Conservation (phyloP, 2,113 vertebrate species). For the Ancistrus triradiatus region DNA sequence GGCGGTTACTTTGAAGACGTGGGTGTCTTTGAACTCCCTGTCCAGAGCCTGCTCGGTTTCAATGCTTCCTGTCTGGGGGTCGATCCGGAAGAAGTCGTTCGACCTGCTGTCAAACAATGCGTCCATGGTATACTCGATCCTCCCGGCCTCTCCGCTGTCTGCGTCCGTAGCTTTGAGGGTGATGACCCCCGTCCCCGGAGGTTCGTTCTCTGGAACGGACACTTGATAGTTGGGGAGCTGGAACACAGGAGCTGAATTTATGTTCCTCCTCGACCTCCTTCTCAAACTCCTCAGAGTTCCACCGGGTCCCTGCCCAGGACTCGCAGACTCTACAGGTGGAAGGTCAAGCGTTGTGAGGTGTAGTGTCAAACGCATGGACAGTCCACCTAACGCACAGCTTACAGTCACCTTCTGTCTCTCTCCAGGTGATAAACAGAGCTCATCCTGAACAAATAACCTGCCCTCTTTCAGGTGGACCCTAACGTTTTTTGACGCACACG, state of each 20-base stretch:
- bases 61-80: slow-evolving; percentile 77
- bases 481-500: slow-evolving; percentile 50
- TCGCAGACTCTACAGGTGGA: not conserved
- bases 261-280: slow-evolving; percentile 67
- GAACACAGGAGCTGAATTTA: slow-evolving; percentile 79
- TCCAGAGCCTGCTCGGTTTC: slow-evolving; percentile 80
- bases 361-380: slow-evolving; percentile 55
- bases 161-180: slow-evolving; percentile 82
- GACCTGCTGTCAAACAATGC: slow-evolving; percentile 88
- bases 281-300: slow-evolving; percentile 47
- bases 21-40: slow-evolving; percentile 90
- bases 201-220: slow-evolving; percentile 88
- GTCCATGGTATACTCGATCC: slow-evolving; percentile 86
- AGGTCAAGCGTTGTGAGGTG: slow-evolving; percentile 30
- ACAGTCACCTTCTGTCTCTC: slow-evolving; percentile 39
- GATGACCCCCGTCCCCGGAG: slow-evolving; percentile 80
- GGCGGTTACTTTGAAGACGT: slow-evolving; percentile 85
- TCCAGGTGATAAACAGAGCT: slow-evolving; percentile 49
- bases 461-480: slow-evolving; percentile 49
- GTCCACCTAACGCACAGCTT: slow-evolving; percentile 43
- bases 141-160: slow-evolving; percentile 84
- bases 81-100: slow-evolving; percentile 82
- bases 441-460: slow-evolving; percentile 49
- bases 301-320: too few relatives aligned
- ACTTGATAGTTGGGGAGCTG: slow-evolving; percentile 89